phyloP scores from a whole-genome alignment of 2,113 vertebrate species.

The Pelecanoides urinatrix region DNA sequence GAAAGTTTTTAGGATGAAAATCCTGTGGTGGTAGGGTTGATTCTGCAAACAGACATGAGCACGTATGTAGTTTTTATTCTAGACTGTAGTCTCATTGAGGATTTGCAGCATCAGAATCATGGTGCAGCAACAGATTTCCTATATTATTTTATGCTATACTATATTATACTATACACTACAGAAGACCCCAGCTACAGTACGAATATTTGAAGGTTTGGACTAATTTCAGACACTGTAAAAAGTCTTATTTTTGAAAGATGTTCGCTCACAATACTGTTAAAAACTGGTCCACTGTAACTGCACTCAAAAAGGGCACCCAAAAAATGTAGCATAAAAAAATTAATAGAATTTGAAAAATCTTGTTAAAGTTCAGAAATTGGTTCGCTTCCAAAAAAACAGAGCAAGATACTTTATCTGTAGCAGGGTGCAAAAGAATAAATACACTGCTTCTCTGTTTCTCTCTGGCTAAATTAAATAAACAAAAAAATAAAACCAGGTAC shows the following conservation, averaged over 20 bases:
- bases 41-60: not conserved
- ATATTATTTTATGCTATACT: not conserved
- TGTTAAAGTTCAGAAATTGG: not conserved
- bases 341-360: not conserved
- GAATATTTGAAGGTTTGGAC: not conserved
- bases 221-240: not conserved
- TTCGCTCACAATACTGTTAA: not conserved
- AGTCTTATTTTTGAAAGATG: not conserved
- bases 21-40: not conserved
- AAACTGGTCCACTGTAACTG: not conserved
- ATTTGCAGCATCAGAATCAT: not conserved
- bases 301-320: not conserved
- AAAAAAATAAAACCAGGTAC: not conserved
- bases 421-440: not conserved
- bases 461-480: not conserved
- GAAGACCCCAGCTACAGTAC: not conserved
- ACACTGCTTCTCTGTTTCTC: not conserved
- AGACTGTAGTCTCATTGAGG: not conserved
- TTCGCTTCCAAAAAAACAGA: not conserved
- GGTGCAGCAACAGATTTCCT: not conserved
- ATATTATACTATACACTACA: not conserved
- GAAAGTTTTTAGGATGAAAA: not conserved
- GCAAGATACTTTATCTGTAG: not conserved
- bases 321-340: not conserved
- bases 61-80: not conserved